Evolutionary conservation across 1,140 invertebrate species (phyloP), one percentile per base, ranked within the genome.

Genomic region (Dinothrombium tinctorium): DNA sequence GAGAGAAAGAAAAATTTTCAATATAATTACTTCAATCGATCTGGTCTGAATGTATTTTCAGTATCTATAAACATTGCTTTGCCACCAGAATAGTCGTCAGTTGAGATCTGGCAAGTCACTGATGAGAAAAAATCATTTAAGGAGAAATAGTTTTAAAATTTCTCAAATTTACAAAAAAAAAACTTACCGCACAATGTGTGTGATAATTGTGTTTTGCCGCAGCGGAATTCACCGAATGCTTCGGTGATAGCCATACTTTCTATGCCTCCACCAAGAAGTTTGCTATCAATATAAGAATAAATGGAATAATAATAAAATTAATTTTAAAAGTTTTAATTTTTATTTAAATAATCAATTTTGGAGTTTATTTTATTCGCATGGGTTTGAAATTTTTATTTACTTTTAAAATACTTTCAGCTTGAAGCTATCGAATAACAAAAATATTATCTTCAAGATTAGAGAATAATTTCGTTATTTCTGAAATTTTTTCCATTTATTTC

Each of bases 21-120:
- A 31, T 37, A 11, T 33, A 56, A 9, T 33, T 33, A 33, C 33
- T 21, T 36, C 17, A 89, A 54, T 22, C 84, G 62, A 60, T 89
- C 81, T 0, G 84, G 81, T 4, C 94, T 61, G 55, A 99, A 98
- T 3, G 87, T 94, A 31, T 84, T 84, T 58, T 98, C 92, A 0
- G 92, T 95, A 52, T 99, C 92, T 49, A 99, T 82, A 56, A 94
- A 99, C 38, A 99, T 62, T 53, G 87, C 92, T 58, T 94, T 96
- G 8, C 92, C 92, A 66, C 96, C 92, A 1, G 28, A n/a, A 15
- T 8, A 7, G 9, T 25, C 37, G 8, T 33, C 20, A n/a, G 46
- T 31, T 2, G 8, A 6, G 14, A 29, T 21, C 22, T 39, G 37
- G 17, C 37, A 39, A 7, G 37, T 25, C 7, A 39, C 33, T 29